phyloP scores from a whole-genome alignment of 2,888 invertebrate species.

The Malacosoma neustria region DNA sequence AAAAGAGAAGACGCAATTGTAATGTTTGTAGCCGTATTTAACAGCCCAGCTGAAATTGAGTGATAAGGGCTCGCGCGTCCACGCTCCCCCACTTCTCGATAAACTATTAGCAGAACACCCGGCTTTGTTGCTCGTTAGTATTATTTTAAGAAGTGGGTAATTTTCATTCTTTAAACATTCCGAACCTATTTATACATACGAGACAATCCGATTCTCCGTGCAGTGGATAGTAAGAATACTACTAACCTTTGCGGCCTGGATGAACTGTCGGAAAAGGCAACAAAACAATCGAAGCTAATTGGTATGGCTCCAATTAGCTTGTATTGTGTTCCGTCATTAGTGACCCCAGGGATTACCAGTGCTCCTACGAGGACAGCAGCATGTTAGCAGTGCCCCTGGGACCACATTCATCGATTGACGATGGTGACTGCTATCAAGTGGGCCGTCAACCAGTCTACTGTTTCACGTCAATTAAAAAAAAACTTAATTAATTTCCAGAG shows the following conservation, averaged over 20 bases:
- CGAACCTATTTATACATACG: no score
- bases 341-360: not conserved
- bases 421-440: not conserved
- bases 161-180: no score
- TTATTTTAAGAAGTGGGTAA: no score
- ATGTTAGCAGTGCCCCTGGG: not conserved
- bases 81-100: no score
- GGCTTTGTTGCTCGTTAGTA: no score
- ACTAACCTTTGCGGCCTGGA: not conserved
- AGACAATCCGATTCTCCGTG: no score
- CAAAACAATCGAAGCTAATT: not conserved
- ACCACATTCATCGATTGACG: not conserved
- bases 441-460: not conserved
- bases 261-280: not conserved
- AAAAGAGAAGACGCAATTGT: no score
- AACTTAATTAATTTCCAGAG: conserved; percentile 16
- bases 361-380: not conserved
- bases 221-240: not conserved
- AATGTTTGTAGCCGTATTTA: no score
- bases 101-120: no score
- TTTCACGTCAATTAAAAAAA: not conserved
- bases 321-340: not conserved
- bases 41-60: no score
- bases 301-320: not conserved
- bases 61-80: no score